A percentile compares a stretch with the other conserved stretches of the same genome.
Evolutionary conservation across 2,113 vertebrate genomes (phyloP).

Genomic region (Abramis brama): DNA sequence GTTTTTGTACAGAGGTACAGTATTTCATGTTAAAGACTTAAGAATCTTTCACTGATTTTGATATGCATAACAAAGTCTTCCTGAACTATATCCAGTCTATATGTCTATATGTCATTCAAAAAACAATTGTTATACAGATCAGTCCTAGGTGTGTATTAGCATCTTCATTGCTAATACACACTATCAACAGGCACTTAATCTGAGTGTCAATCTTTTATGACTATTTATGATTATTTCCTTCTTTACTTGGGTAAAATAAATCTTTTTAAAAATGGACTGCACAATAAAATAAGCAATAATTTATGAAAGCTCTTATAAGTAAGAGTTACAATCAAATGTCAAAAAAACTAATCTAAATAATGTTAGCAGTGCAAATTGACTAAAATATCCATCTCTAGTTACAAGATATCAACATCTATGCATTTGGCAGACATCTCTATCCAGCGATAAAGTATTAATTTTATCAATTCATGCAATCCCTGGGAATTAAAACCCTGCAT

Average conservation of each 20-base stretch:
- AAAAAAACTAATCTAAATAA: neutral
- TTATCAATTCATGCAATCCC: neutral
- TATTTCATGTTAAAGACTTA: too few species aligned
- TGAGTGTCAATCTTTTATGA: neutral
- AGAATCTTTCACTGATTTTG: too few species aligned
- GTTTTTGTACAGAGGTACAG: too few species aligned
- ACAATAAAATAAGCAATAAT: neutral
- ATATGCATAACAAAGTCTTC: too few species aligned
- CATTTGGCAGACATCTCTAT: neutral
- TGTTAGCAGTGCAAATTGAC: neutral
- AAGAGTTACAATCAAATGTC: too few species aligned
- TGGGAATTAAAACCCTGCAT: neutral
- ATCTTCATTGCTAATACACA: neutral
- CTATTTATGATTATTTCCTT: neutral
- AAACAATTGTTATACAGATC: neutral
- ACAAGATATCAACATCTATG: neutral
- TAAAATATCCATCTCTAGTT: neutral
- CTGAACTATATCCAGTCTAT: neutral
- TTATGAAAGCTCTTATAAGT: neutral
- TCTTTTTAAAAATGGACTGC: neutral
- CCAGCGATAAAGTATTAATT: neutral
- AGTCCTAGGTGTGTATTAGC: neutral
- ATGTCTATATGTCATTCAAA: neutral
- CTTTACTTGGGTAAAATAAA: neutral
- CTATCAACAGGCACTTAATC: neutral